Evolutionary conservation across 1,140 invertebrate genomes (phyloP).

Genomic region (Drosophila busckii): DNA sequence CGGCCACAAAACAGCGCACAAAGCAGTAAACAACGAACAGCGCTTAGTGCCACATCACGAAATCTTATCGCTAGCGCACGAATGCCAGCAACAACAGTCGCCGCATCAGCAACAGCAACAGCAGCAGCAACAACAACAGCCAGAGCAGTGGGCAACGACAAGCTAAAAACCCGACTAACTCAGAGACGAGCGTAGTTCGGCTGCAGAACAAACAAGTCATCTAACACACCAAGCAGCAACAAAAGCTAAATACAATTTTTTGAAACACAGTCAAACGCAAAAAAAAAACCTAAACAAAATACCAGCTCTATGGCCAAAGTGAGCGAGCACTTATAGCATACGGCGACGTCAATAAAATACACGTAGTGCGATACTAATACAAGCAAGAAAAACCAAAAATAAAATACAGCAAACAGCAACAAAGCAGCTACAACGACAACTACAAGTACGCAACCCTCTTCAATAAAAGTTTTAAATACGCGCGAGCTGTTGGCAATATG

Average conservation of each 20-base stretch:
- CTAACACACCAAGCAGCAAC: conserved; percentile 42
- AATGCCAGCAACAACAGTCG: conserved; percentile 30
- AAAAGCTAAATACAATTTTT: conserved; percentile 14
- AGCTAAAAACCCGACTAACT: conserved; percentile 33
- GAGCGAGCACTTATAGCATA: conserved; percentile 68
- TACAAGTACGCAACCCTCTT: conserved; percentile 54
- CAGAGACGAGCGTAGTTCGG: conserved; percentile 53
- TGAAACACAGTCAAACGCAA: conserved; percentile 23
- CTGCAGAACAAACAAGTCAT: conserved; percentile 75
- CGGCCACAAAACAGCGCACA: conserved; percentile 70
- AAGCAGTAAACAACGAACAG: conserved; percentile 73
- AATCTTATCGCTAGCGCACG: conserved; percentile 70
- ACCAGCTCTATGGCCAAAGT: conserved; percentile 42
- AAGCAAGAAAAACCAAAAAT: conserved; percentile 19
- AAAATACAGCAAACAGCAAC: conserved; percentile 22
- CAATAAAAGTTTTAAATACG: conserved; percentile 19
- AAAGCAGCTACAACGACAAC: conserved; percentile 1
- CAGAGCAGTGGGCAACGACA: conserved; percentile 26
- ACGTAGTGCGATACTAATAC: conserved; percentile 46
- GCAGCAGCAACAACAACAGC: conserved; percentile 22
- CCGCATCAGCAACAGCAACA: conserved; percentile 16
- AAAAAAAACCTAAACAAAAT: conserved; percentile 7
- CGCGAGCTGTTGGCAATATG: conserved; percentile 50
- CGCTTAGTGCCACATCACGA: conserved; percentile 75
- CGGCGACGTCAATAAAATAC: conserved; percentile 61